phyloP scores from a whole-genome alignment of 2,113 vertebrate species.

The Hippocampus comes region DNA sequence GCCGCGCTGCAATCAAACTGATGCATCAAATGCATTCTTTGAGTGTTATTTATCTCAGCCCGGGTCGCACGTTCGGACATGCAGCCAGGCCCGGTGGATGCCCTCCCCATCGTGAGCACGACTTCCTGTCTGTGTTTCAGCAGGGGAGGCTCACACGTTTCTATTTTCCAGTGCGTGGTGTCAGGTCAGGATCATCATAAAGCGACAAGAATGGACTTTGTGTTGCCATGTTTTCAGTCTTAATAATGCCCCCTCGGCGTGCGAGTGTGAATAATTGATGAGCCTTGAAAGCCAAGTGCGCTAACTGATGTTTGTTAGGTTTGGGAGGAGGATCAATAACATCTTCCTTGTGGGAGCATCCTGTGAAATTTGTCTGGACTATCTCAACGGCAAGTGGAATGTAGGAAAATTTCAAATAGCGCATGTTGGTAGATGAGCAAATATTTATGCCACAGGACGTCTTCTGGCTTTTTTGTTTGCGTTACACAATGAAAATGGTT shows the following conservation, averaged over 20 bases:
- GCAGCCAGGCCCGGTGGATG: neutral
- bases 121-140: neutral
- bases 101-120: neutral
- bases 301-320: neutral
- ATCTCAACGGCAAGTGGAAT: neutral
- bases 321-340: neutral
- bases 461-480: neutral
- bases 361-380: neutral
- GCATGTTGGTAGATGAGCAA: neutral
- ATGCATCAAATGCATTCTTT: neutral
- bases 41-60: neutral
- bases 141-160: neutral
- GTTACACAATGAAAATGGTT: neutral
- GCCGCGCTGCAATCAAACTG: neutral
- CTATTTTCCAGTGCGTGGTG: neutral
- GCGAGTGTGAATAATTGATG: slow-evolving; percentile 3
- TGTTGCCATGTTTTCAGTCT: neutral
- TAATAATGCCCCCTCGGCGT: neutral
- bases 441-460: neutral
- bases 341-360: neutral
- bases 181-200: neutral
- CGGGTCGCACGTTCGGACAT: neutral
- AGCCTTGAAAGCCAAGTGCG: neutral
- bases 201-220: neutral
- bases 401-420: neutral